Conservation (phyloP, 2,888 invertebrate species). For the Galerucella nymphaeae region DNA sequence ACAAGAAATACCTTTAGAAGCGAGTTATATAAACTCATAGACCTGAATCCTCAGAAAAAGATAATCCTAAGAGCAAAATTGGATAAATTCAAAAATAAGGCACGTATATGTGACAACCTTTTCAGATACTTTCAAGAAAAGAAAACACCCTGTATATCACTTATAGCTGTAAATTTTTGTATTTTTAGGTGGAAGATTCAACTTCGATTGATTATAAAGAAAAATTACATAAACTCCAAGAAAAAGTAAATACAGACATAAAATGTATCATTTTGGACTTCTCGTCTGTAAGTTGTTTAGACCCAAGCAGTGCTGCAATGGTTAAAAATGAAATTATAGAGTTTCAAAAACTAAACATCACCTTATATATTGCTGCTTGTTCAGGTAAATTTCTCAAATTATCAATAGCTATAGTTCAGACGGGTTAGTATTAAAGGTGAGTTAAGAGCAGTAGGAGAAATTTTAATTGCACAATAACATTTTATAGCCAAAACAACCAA, state of each 20-base stretch:
- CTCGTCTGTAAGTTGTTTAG: conserved; percentile 72
- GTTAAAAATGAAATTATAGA: conserved; percentile 68
- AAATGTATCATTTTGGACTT: conserved; percentile 70
- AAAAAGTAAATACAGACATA: conserved; percentile 55
- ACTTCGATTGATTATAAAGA: conserved; percentile 24
- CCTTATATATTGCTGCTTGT: conserved; percentile 67
- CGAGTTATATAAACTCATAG: conserved; percentile 67
- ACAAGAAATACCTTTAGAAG: conserved; percentile 70
- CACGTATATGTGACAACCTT: conserved; percentile 26
- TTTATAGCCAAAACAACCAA: no score
- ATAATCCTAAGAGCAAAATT: conserved; percentile 63
- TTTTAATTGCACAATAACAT: no score
- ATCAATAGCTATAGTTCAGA: no score
- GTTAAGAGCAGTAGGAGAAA: no score
- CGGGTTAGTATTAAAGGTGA: no score
- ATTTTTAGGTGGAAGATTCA: conserved; percentile 20
- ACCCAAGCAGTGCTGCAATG: conserved; percentile 72
- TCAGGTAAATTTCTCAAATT: conserved; percentile 46
- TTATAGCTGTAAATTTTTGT: not conserved
- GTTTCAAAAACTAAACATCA: conserved; percentile 67
- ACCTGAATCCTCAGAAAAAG: conserved; percentile 66
- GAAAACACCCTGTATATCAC: no score
- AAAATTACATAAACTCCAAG: conserved; percentile 50
- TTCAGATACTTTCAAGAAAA: no score
- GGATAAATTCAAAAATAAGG: conserved; percentile 55